These are phyloP conservation scores for Brachionus manjavacas DNA, from an alignment of 1,140 invertebrate genomes.

Conservation along the genomic window DNA sequence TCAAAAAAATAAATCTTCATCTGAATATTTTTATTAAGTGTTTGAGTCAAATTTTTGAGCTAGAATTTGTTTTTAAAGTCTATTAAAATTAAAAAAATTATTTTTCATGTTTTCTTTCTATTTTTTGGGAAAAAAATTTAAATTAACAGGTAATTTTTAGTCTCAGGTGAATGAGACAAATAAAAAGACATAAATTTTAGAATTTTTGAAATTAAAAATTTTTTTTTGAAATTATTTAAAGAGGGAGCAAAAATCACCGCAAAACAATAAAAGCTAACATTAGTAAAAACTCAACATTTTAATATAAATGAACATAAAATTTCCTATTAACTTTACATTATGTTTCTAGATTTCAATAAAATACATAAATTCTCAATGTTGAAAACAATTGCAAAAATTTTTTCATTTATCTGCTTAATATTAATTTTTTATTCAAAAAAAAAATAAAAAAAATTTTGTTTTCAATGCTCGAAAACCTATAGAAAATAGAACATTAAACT, in stretches of 20 bases:
- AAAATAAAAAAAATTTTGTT: background rate
- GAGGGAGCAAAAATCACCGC: background rate
- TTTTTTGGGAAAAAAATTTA: background rate
- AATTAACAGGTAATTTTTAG: background rate
- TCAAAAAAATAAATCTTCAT: slow-evolving; percentile 10
- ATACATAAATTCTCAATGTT: background rate
- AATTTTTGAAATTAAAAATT: background rate
- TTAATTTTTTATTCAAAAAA: background rate
- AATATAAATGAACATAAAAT: background rate
- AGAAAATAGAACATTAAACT: background rate
- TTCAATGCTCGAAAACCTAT: background rate
- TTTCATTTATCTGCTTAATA: slow-evolving; percentile 2
- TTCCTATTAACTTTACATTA: background rate
- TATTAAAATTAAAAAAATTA: too few relatives aligned
- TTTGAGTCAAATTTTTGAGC: background rate
- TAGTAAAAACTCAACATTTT: background rate
- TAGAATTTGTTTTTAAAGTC: too few relatives aligned
- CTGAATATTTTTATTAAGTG: background rate
- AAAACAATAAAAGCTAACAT: background rate
- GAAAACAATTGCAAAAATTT: slow-evolving; percentile 11
- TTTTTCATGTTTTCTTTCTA: background rate
- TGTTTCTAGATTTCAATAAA: slow-evolving; percentile 19
- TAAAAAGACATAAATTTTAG: background rate
- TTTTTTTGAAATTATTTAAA: background rate
- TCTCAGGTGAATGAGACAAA: background rate